Evolutionary conservation across 1,140 invertebrate genomes (phyloP).

Genomic region (Drosophila sp.): DNA sequence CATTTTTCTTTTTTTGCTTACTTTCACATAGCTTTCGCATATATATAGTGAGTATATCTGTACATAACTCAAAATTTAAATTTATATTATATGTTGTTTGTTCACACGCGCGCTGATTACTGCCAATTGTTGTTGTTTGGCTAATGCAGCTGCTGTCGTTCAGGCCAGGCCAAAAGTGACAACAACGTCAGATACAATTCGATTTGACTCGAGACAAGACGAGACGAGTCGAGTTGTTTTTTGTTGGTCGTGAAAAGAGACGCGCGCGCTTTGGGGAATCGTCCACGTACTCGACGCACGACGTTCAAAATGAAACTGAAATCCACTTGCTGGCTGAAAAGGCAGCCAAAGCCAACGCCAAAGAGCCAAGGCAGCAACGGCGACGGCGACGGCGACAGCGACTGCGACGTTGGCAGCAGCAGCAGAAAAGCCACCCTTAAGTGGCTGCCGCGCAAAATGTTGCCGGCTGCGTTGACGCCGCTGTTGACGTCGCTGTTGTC

Average conservation of each 20-base stretch:
- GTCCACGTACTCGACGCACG: constrained; percentile 73
- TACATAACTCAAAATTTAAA: constrained; percentile 24
- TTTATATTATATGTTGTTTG: constrained; percentile 13
- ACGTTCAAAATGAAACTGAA: constrained; percentile 84
- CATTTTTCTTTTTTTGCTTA: constrained; percentile 35
- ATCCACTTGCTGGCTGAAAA: constrained; percentile 64
- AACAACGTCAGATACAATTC: constrained; percentile 40
- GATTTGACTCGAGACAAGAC: constrained; percentile 6
- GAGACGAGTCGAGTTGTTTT: constrained; percentile 31
- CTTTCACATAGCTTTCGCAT: constrained; percentile 36
- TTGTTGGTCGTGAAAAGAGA: constrained; percentile 39
- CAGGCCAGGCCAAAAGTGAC: constrained; percentile 39
- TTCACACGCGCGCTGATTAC: constrained; percentile 53
- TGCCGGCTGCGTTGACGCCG: constrained; percentile 49
- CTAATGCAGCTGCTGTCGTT: constrained; percentile 13
- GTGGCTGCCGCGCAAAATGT: constrained; percentile 48
- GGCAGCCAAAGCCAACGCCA: constrained; percentile 67
- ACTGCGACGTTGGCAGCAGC: constrained; percentile 15
- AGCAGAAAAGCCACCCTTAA: constrained; percentile 68
- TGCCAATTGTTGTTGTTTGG: constrained; percentile 39
- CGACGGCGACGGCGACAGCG: constrained; percentile 18
- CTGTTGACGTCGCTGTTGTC: constrained; percentile 14
- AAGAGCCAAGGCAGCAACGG: constrained; percentile 37
- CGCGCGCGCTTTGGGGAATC: constrained; percentile 40
- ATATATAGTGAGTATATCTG: constrained; percentile 7